Percentiles rank a stretch among this genome's conserved stretches.
phyloP scores from a whole-genome alignment of 1,140 invertebrate species.

The Panulirus ornatus region DNA sequence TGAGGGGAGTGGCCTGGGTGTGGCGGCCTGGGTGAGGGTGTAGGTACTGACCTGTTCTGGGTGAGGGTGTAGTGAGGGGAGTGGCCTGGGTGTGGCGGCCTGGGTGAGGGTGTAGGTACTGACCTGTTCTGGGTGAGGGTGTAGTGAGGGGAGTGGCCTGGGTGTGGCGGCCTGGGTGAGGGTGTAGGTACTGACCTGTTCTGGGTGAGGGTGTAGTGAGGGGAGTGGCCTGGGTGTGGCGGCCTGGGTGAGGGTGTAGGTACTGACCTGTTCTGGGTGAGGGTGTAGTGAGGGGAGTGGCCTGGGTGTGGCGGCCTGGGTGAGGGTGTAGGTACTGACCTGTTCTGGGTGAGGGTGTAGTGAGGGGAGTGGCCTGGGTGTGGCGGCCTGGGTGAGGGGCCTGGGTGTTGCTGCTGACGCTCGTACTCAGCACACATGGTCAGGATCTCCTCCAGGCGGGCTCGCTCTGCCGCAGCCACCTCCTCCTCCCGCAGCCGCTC shows the following conservation, averaged over 20 bases:
- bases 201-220: not conserved
- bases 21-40: not conserved
- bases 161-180: not conserved
- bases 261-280: conserved; percentile 40
- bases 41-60: conserved; percentile 41
- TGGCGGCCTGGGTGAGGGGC: not conserved
- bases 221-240: not conserved
- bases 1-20: not conserved
- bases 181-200: not conserved
- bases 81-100: not conserved
- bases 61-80: conserved; percentile 48
- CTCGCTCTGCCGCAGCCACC: conserved; percentile 50
- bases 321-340: not conserved
- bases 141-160: not conserved
- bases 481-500: conserved; percentile 59
- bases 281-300: conserved; percentile 30
- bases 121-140: not conserved
- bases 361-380: conserved; percentile 10
- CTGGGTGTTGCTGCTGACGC: conserved; percentile 17
- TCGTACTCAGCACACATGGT: conserved; percentile 65
- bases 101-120: not conserved
- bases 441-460: conserved; percentile 60
- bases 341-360: conserved; percentile 8
- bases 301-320: not conserved
- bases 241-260: not conserved